Evolutionary conservation across 2,113 vertebrate genomes (phyloP), one percentile per base, ranked within the genome.

Genomic region (Daubentonia madagascariensis): DNA sequence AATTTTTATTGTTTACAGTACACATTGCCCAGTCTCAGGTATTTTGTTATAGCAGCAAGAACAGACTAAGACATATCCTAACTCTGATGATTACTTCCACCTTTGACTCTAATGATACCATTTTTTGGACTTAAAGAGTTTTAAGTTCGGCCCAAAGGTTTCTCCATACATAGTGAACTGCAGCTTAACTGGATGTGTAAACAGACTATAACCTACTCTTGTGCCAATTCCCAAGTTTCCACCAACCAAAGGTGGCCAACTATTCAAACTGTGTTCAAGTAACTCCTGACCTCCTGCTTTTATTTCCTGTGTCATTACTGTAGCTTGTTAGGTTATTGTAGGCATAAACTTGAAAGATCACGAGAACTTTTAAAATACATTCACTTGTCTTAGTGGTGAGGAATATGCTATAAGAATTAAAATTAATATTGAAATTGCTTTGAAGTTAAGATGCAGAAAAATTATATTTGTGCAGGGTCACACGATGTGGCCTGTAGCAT

Each of bases 341-440:
- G 20, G 50, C 78, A 92, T 54, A 61, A 84, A n/a, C 40, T 32
- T 54, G 32, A 95, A 95, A 20, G 48, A 43, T 91, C 25, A 91
- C 3, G 6, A 32, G 40, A 70, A 63, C 14, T 43, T 61, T 70
- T 48, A 72, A 67, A 80, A 70, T 92, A 61, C 20, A 85, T 78
- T 43, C 45, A 83, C 6, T 92, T 45, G 14, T 84, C 54, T 90
- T 76, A 94, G 67, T 52, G 61, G 18, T 61, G 23, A 84, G n/a
- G 12, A 76, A n/a, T 83, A 40, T 48, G 28, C 12, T 72, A 35
- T 93, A 63, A 92, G 28, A 93, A 75, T 35, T 73, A 97, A 91
- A 85, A 81, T 40, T 73, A 80, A 76, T 52, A 72, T 11, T 45
- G n/a, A 91, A 95, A 86, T 52, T 43, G 16, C 50, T 70, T 70